Evolutionary conservation across 2,113 vertebrate species (phyloP), one percentile per base, ranked within the genome.

Genomic region (Plectropomus leopardus): DNA sequence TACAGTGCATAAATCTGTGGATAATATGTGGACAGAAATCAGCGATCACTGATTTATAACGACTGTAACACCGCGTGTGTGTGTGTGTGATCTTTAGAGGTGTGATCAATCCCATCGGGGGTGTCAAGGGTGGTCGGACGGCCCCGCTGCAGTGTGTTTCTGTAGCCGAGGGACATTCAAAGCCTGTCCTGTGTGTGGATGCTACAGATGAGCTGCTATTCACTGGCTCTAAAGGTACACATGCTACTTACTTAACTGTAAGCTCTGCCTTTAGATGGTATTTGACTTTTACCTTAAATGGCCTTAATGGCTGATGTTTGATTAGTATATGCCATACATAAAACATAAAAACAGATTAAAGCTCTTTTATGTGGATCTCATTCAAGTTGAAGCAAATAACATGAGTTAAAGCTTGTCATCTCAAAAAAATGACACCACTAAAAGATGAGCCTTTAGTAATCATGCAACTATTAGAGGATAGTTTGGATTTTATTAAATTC

Each of bases 201-300:
- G 97, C 97, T 79, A 99, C 98, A 0, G 97, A 99, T 0, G 97
- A 99, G 88, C 94, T 99, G 84, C 96, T 99, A 6, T 99, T 99
- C 87, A 97, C 97, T 0, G 98, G 98, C 1, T 99, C 98, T 69
- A 99, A 99, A 97, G 98, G 98, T 98, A 91, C 0, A 72, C n/a
- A 14, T 16, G 30, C 44, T 11, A 28, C 21, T 34, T 1, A 47
- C 5, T 0, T 14, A 3, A 60, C 58, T 47, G 7, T n/a, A 10
- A 40, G 9, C 7, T 40, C 36, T 40, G 8, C 11, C 8, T 40
- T 1, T 9, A 40, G 11, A 40, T 1, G 36, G 36, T 40, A 40
- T 10, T 40, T 40, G 11, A 7, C 36, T 10, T 40, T 40, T 40
- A 40, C 36, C 11, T 40, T 40, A 40, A 40, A 7, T 40, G 11